Percentiles rank a stretch among this genome's conserved stretches.
Conservation (phyloP, 2,113 vertebrate species). For the Scolopax mira region DNA sequence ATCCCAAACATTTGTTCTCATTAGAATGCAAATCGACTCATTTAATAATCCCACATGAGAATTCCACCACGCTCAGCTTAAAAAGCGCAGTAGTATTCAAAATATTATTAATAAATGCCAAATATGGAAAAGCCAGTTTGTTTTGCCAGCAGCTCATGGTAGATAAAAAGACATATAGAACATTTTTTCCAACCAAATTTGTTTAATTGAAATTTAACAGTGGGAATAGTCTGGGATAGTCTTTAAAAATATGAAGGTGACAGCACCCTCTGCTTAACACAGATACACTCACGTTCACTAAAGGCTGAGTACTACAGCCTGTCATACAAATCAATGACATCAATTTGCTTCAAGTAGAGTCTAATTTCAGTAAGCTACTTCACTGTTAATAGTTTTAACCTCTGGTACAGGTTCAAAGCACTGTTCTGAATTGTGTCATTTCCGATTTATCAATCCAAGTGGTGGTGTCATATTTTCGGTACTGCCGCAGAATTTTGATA, state of each 20-base stretch:
- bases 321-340: conserved; percentile 71
- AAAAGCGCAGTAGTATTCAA: conserved; percentile 82
- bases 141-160: conserved; percentile 70
- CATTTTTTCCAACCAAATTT: conserved; percentile 65
- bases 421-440: conserved; percentile 46
- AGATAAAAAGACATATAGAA: conserved; percentile 77
- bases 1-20: conserved; percentile 89
- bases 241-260: conserved; percentile 70
- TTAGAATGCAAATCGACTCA: conserved; percentile 90
- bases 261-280: conserved; percentile 56
- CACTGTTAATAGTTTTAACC: conserved; percentile 72
- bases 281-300: conserved; percentile 4
- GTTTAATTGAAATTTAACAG: conserved; percentile 86
- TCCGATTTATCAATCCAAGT: conserved; percentile 43
- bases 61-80: conserved; percentile 80
- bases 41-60: conserved; percentile 90
- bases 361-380: conserved; percentile 68
- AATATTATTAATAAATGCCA: conserved; percentile 86
- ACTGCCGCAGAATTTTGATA: conserved; percentile 22
- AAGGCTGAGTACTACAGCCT: conserved; percentile 43
- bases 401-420: conserved; percentile 52
- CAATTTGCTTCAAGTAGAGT: conserved; percentile 63
- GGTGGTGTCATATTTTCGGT: conserved; percentile 4
- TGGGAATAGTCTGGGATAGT: conserved; percentile 70
- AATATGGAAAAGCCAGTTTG: conserved; percentile 72